These are phyloP conservation scores for Fragum fragum DNA, from an alignment of 2,888 invertebrate genomes.

Conservation along the genomic window DNA sequence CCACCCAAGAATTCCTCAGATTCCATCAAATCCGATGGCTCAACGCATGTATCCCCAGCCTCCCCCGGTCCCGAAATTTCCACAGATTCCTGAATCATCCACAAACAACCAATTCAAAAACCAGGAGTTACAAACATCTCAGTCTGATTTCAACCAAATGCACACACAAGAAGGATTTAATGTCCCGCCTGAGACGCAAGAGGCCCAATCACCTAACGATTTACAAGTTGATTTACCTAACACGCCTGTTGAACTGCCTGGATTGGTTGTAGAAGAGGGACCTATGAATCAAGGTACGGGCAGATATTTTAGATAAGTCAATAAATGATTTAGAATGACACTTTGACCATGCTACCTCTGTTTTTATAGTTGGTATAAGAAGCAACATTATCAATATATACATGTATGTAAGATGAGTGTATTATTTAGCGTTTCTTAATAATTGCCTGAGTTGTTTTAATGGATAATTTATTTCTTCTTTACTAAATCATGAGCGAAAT, in stretches of 20 bases:
- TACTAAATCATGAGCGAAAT: too few species aligned
- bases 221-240: constrained; percentile 49
- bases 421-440: too few species aligned
- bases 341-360: too few species aligned
- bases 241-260: constrained; percentile 58
- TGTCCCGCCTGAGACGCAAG: background rate
- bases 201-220: background rate
- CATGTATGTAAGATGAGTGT: too few species aligned
- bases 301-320: too few species aligned
- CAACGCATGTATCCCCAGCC: constrained; percentile 2
- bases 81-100: constrained; percentile 31
- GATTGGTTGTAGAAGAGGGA: constrained; percentile 52
- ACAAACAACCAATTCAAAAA: background rate
- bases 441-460: too few species aligned
- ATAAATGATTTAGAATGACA: too few species aligned
- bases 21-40: background rate
- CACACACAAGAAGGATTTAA: constrained; percentile 18
- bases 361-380: too few species aligned
- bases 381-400: too few species aligned
- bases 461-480: too few species aligned
- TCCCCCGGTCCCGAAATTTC: constrained; percentile 35
- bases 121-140: background rate
- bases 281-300: constrained; percentile 48
- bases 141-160: background rate
- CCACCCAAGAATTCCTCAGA: constrained; percentile 37